Conservation (phyloP, 2,888 invertebrate species). For the Congeria kusceri region DNA sequence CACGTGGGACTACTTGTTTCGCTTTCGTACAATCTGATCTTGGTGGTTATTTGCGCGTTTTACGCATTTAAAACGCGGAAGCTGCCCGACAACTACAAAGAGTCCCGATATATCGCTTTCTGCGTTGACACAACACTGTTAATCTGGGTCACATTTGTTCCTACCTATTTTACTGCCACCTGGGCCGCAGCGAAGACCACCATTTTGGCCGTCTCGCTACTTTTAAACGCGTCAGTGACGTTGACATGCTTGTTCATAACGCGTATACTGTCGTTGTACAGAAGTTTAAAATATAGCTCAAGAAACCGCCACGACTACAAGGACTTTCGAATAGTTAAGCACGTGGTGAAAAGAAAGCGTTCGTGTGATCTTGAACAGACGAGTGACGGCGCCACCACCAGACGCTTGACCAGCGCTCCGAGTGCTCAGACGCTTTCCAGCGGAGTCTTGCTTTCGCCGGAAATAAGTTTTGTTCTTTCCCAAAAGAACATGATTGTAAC, state of each 20-base stretch:
- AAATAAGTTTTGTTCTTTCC: too few relatives aligned
- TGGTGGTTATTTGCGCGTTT: conserved; percentile 73
- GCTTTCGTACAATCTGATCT: conserved; percentile 73
- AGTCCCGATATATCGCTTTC: conserved; percentile 79
- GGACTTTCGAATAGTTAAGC: conserved; percentile 59
- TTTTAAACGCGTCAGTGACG: conserved; percentile 73
- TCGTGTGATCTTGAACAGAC: conserved; percentile 16
- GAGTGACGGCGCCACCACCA: too few relatives aligned
- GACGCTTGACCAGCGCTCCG: neutral
- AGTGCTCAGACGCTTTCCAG: neutral
- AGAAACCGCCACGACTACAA: conserved; percentile 37
- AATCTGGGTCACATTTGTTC: conserved; percentile 73
- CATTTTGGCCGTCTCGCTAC: conserved; percentile 69
- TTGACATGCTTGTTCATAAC: conserved; percentile 77
- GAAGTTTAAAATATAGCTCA: conserved; percentile 36
- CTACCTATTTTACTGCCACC: conserved; percentile 72
- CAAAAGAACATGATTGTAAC: too few relatives aligned
- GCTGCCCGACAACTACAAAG: conserved; percentile 81
- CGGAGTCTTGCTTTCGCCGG: neutral
- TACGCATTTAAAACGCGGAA: conserved; percentile 80
- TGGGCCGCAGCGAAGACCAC: conserved; percentile 63
- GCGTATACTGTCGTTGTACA: conserved; percentile 72
- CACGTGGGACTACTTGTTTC: conserved; percentile 70
- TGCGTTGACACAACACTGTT: conserved; percentile 76
- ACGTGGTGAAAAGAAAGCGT: conserved; percentile 53